Evolutionary conservation across 2,888 invertebrate species (phyloP), one percentile per base, ranked within the genome.

Genomic region (Gerris lacustris): DNA sequence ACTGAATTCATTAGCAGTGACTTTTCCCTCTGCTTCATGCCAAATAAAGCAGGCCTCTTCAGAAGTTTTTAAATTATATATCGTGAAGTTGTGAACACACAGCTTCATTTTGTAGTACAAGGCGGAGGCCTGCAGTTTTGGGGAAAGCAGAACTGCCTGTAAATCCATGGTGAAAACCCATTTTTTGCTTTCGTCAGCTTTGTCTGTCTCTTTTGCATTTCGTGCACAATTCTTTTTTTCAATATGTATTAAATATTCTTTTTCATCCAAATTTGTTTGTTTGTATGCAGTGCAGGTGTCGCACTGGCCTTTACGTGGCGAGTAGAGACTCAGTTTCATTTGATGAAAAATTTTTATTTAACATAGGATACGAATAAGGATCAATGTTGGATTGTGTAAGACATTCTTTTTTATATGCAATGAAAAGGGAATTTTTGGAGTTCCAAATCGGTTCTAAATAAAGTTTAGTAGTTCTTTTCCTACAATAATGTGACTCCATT

Each of bases 11-110:
- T 31, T 31, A 31, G 31, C 31, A 31, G 31, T 31, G 31, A 31
- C 31, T 31, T 31, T 31, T 31, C 31, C 31, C 31, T 31, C 31
- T 31, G 31, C 31, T 31, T 31, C 31, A 31, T 2, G 31, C 31
- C 31, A 31, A 31, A 31, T 31, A 31, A 82, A 82, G 82, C 82
- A 82, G 81, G 81, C 81, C 82, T 82, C 82, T 79, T 81, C 81
- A 81, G 81, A 80, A 79, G 79, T 80, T 80, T 80, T 80, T 79
- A 78, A 80, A 79, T 79, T 79, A 80, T 80, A 80, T n/a, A 75
- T 69, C 18, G 75, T 74, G 45, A 76, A 75, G 69, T 76, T 73
- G 45, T 74, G 74, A 18, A 76, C 55, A 69, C 73, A 71, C 17
- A 75, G 70, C 62, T 73, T 76, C 45, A 69, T 73, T 70, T 73